Evolutionary conservation across 1,140 invertebrate genomes (phyloP).

Genomic region (Leptopilina boulardi): DNA sequence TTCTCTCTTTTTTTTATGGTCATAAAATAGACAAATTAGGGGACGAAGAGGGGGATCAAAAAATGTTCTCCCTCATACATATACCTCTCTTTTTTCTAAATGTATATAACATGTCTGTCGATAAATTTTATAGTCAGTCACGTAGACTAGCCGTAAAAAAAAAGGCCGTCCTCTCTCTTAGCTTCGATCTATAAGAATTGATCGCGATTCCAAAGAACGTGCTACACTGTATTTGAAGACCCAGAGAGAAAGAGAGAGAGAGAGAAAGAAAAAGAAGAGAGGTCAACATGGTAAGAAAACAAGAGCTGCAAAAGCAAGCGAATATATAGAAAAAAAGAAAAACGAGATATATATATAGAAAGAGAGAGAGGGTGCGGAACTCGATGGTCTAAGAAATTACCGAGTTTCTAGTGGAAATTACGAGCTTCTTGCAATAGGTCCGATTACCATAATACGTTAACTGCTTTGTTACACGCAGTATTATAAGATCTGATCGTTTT

Average conservation of each 20-base stretch:
- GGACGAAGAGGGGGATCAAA: background rate
- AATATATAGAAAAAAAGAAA: constrained; percentile 17
- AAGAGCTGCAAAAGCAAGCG: background rate
- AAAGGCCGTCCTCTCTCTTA: background rate
- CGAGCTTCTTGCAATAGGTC: constrained; percentile 14
- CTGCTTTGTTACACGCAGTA: constrained; percentile 7
- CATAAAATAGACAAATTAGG: too few relatives aligned
- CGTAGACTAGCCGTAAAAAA: constrained; percentile 21
- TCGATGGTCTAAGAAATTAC: background rate
- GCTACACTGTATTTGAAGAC: constrained; percentile 16
- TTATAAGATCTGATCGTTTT: constrained; percentile 26
- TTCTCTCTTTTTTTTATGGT: too few relatives aligned
- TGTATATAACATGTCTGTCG: background rate
- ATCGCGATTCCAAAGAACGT: constrained; percentile 15
- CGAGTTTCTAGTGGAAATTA: constrained; percentile 25
- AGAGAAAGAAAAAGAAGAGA: too few relatives aligned
- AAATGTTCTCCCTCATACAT: background rate
- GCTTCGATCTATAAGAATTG: constrained; percentile 9
- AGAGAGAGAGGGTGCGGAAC: background rate
- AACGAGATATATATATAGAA: background rate
- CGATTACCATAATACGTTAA: constrained; percentile 25
- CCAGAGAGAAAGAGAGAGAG: too few relatives aligned
- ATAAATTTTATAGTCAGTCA: constrained; percentile 27
- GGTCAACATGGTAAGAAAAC: constrained; percentile 22
- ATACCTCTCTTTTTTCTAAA: background rate